A percentile compares a stretch with the other conserved stretches of the same genome.
Conservation (phyloP, 2,113 vertebrate species). For the Furnarius figulus region DNA sequence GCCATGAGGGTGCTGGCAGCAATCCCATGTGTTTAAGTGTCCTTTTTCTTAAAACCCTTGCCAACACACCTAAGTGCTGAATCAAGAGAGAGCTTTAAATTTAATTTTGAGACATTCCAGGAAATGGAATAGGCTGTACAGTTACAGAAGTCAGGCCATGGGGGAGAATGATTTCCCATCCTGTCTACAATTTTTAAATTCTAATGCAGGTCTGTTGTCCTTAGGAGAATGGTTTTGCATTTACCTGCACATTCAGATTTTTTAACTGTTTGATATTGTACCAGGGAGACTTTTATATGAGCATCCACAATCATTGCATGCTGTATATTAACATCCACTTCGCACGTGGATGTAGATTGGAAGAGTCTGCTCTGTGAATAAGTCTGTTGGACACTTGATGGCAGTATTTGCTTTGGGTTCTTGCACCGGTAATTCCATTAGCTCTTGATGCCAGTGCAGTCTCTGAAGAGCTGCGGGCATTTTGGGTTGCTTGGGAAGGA, state of each 20-base stretch:
- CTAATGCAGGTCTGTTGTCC: background rate
- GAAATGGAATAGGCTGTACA: background rate
- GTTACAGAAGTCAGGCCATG: background rate
- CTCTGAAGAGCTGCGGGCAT: rapidly evolving
- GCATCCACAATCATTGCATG: too few species aligned
- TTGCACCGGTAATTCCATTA: background rate
- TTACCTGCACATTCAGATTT: background rate
- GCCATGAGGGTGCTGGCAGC: rapidly evolving
- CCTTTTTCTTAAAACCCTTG: background rate
- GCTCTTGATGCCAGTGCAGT: background rate
- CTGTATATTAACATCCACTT: background rate
- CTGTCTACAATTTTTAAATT: background rate
- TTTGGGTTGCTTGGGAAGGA: background rate
- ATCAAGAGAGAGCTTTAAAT: background rate
- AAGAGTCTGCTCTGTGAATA: background rate
- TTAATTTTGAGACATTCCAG: background rate
- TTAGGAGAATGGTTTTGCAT: background rate
- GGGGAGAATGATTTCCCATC: background rate
- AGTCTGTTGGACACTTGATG: slow-evolving; percentile 50
- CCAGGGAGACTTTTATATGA: rapidly evolving
- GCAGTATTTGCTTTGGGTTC: slow-evolving; percentile 55
- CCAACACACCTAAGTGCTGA: background rate
- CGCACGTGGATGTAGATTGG: rapidly evolving
- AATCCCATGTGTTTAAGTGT: rapidly evolving
- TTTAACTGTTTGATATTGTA: background rate